A percentile compares a stretch with the other conserved stretches of the same genome.
These are phyloP conservation scores for Odocoileus virginianus DNA, from an alignment of 2,113 vertebrate genomes.

Conservation along the genomic window DNA sequence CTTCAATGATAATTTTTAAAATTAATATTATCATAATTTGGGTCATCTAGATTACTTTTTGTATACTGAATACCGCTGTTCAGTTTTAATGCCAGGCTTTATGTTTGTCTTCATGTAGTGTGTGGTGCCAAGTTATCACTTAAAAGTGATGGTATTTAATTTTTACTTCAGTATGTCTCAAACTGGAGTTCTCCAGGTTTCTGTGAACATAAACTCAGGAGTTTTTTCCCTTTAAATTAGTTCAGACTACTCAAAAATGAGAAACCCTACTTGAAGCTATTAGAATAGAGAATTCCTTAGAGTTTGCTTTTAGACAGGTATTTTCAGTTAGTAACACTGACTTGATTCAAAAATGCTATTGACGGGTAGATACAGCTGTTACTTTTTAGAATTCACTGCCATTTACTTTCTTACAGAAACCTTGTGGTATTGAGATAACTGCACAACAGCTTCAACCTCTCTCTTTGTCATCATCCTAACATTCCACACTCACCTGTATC, in stretches of 20 bases:
- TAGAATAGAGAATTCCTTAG: background rate
- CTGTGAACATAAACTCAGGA: background rate
- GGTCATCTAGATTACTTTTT: background rate
- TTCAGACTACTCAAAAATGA: background rate
- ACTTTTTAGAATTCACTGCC: slow-evolving; percentile 20
- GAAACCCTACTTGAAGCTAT: background rate
- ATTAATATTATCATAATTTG: background rate
- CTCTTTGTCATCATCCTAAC: background rate
- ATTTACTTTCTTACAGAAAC: background rate
- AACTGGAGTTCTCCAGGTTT: background rate
- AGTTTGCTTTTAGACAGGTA: background rate
- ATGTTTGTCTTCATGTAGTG: background rate
- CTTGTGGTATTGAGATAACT: background rate
- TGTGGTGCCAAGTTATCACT: background rate
- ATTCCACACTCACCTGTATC: background rate
- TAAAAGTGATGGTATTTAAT: background rate
- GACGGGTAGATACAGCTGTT: background rate
- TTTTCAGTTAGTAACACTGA: background rate
- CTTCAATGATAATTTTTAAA: background rate
- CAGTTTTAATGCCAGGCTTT: background rate
- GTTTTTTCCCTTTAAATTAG: background rate
- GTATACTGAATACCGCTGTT: background rate
- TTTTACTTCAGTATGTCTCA: slow-evolving; percentile 22
- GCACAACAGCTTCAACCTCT: background rate
- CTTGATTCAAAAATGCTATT: background rate